phyloP scores from a whole-genome alignment of 2,888 invertebrate genomes.

The Cephus sareptanus region DNA sequence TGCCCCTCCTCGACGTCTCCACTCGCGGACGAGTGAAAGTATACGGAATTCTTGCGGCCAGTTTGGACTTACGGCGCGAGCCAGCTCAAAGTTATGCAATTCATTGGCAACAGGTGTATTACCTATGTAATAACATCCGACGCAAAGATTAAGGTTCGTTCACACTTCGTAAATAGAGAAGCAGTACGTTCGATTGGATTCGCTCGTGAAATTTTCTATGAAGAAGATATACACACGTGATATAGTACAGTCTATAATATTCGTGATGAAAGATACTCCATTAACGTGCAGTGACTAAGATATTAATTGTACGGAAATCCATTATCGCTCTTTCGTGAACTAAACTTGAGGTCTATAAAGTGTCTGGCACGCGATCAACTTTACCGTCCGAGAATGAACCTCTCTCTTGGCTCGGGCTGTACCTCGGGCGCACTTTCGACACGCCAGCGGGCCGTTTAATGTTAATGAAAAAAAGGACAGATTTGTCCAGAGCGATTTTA shows the following conservation, averaged over 20 bases:
- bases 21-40: slow-evolving; percentile 55
- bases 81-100: slow-evolving; percentile 42
- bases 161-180: neutral
- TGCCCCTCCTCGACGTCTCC: slow-evolving; percentile 29
- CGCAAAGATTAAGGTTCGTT: slow-evolving; percentile 27
- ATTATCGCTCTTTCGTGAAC: neutral
- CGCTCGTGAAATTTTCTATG: neutral
- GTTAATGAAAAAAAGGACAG: neutral
- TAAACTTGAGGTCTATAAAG: neutral
- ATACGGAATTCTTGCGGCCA: slow-evolving; percentile 55
- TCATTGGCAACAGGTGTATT: slow-evolving; percentile 51
- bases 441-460: neutral
- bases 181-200: neutral
- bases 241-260: neutral
- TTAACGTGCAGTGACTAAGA: neutral
- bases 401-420: neutral
- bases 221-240: neutral
- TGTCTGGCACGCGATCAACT: neutral
- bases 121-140: slow-evolving; percentile 40
- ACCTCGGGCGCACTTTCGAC: neutral
- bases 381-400: neutral
- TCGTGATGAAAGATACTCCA: neutral
- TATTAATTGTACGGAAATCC: neutral
- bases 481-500: neutral
- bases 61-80: slow-evolving; percentile 34